Conservation (phyloP, 1,140 invertebrate species). For the Dufourea novaeangliae region DNA sequence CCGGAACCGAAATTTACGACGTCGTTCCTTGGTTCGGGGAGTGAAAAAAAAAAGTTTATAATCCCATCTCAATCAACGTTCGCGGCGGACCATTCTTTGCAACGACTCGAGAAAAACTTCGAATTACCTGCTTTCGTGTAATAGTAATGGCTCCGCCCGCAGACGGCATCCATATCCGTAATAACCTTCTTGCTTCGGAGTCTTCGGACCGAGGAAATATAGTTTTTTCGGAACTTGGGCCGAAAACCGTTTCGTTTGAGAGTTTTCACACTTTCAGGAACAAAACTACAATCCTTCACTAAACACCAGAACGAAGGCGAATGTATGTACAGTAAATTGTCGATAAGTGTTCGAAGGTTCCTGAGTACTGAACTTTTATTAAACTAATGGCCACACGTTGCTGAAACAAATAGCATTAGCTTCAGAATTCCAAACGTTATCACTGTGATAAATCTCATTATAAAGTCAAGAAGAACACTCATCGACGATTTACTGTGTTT, state of each 20-base stretch:
- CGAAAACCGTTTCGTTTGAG: background rate
- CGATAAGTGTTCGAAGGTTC: too few relatives aligned
- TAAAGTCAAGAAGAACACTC: too few relatives aligned
- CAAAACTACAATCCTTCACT: too few relatives aligned
- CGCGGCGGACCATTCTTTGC: background rate
- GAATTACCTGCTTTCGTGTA: background rate
- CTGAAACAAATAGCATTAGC: too few relatives aligned
- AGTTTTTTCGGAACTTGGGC: background rate
- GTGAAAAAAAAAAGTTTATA: conserved; percentile 33
- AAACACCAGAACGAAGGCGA: too few relatives aligned
- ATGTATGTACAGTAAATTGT: too few relatives aligned
- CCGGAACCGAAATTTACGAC: conserved; percentile 9
- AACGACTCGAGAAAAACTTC: background rate
- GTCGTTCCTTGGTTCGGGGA: conserved; percentile 14
- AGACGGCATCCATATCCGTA: background rate
- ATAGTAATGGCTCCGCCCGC: conserved; percentile 1
- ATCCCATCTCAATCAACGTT: conserved; percentile 7
- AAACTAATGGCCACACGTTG: too few relatives aligned
- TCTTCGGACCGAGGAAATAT: background rate
- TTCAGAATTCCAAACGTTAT: too few relatives aligned
- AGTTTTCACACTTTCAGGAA: background rate
- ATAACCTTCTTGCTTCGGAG: background rate
- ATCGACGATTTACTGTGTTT: too few relatives aligned
- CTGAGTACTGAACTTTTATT: too few relatives aligned
- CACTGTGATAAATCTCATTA: too few relatives aligned